These are phyloP conservation scores for Hydroisotoma schaefferi DNA, from an alignment of 2,888 invertebrate genomes.

Conservation along the genomic window DNA sequence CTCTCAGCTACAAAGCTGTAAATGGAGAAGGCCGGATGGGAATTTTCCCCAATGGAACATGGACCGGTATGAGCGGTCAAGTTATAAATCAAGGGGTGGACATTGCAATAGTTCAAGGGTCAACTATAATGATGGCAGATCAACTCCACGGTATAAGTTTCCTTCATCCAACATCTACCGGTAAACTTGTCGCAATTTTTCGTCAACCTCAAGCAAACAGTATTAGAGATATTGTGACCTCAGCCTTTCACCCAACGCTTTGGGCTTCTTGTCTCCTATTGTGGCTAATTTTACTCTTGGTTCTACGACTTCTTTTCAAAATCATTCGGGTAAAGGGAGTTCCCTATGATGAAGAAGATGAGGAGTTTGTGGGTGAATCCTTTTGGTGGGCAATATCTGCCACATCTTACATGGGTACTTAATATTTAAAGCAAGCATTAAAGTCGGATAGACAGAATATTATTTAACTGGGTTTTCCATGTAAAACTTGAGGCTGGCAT, in stretches of 20 bases:
- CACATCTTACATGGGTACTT: neutral
- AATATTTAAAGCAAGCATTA: neutral
- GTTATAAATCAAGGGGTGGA: constrained; percentile 20
- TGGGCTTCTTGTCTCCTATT: constrained; percentile 13
- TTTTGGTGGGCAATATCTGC: constrained; percentile 5
- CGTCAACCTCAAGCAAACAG: constrained; percentile 19
- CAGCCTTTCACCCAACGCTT: constrained; percentile 8
- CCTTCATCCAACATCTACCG: constrained; percentile 15
- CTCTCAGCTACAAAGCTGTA: constrained; percentile 16
- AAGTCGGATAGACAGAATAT: too few relatives aligned
- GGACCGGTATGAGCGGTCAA: constrained; percentile 24
- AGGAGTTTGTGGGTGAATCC: constrained; percentile 1
- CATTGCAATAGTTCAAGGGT: constrained; percentile 21
- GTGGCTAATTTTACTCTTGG: constrained; percentile 11
- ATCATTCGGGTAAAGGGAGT: neutral
- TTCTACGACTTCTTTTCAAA: neutral
- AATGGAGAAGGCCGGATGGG: constrained; percentile 27
- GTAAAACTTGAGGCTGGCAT: constrained; percentile 23
- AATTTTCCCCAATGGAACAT: constrained; percentile 18
- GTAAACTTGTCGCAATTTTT: constrained; percentile 24
- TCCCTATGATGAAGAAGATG: neutral
- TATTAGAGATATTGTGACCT: constrained; percentile 15
- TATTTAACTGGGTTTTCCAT: neutral
- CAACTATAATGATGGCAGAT: constrained; percentile 22
- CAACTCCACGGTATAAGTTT: constrained; percentile 20